Conservation (phyloP, 2,797 vertebrate genomes). For the Etheostoma perlongum region DNA sequence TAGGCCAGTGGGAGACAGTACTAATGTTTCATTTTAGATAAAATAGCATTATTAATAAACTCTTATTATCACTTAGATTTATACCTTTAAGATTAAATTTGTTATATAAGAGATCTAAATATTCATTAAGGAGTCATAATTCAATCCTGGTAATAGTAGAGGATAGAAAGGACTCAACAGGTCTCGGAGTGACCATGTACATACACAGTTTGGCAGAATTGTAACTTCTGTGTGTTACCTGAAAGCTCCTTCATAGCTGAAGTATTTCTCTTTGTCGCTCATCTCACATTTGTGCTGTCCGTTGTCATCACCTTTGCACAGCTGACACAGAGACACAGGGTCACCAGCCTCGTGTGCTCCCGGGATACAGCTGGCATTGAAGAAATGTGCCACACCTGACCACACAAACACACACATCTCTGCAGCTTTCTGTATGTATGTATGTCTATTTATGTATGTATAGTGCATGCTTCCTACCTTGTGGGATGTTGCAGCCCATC, state of each 20-base stretch:
- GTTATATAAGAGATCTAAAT: not conserved
- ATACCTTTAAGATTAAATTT: not conserved
- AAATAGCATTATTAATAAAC: not conserved
- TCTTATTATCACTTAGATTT: not conserved
- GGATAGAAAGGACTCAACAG: not conserved
- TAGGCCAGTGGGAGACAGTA: not conserved
- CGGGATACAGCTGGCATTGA: slow-evolving; percentile 91
- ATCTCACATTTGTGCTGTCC: slow-evolving; percentile 83
- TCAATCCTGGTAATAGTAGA: not conserved
- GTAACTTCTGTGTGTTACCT: slow-evolving; percentile 81
- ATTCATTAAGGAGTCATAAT: not conserved
- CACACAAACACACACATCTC: slow-evolving; percentile 13
- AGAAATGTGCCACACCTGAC: slow-evolving; percentile 90
- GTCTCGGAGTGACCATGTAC: not conserved
- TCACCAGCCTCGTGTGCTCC: slow-evolving; percentile 81
- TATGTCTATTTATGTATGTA: not conserved
- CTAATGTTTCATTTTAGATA: not conserved
- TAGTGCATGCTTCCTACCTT: slow-evolving; percentile 77
- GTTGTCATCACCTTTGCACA: slow-evolving; percentile 84
- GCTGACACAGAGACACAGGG: slow-evolving; percentile 86
- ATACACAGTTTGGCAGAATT: not conserved
- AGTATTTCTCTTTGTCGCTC: slow-evolving; percentile 87
- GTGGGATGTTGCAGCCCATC: slow-evolving; percentile 88
- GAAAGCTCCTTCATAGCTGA: slow-evolving; percentile 92
- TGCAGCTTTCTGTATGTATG: not conserved